phyloP scores from a whole-genome alignment of 1,140 invertebrate genomes.

The Nephila pilipes region DNA sequence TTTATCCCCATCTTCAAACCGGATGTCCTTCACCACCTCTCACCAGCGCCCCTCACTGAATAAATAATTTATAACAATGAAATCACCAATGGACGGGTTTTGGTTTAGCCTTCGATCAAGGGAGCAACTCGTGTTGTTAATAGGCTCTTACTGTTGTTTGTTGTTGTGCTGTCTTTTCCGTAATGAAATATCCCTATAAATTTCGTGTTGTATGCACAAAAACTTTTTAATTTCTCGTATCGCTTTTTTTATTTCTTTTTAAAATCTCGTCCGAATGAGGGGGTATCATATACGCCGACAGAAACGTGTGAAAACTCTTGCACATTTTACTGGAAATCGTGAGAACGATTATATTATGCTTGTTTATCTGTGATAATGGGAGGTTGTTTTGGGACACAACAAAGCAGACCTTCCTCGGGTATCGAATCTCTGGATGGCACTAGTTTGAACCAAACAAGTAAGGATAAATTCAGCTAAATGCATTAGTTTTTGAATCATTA shows the following conservation, averaged over 20 bases:
- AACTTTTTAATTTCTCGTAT: background rate
- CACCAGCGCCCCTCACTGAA: background rate
- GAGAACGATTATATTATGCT: slow-evolving; percentile 59
- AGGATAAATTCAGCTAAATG: background rate
- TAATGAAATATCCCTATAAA: background rate
- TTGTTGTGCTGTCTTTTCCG: background rate
- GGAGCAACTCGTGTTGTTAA: slow-evolving; percentile 6
- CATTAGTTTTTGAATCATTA: background rate
- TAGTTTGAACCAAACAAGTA: slow-evolving; percentile 77
- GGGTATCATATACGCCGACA: slow-evolving; percentile 11
- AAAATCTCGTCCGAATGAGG: slow-evolving; percentile 51
- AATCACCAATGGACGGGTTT: slow-evolving; percentile 34
- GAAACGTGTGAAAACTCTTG: slow-evolving; percentile 49
- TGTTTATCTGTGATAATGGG: slow-evolving; percentile 80
- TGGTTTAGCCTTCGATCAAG: slow-evolving; percentile 22
- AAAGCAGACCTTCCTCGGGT: slow-evolving; percentile 80
- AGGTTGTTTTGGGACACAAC: slow-evolving; percentile 81
- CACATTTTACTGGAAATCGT: slow-evolving; percentile 35
- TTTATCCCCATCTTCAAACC: background rate
- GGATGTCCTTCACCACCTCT: background rate
- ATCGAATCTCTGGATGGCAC: slow-evolving; percentile 80
- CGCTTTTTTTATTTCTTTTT: background rate
- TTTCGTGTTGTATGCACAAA: background rate
- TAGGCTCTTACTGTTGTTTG: background rate
- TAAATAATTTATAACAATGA: slow-evolving; percentile 33